Evolutionary conservation across 1,140 invertebrate species (phyloP).

Genomic region (Anagrus nilaparvatae): DNA sequence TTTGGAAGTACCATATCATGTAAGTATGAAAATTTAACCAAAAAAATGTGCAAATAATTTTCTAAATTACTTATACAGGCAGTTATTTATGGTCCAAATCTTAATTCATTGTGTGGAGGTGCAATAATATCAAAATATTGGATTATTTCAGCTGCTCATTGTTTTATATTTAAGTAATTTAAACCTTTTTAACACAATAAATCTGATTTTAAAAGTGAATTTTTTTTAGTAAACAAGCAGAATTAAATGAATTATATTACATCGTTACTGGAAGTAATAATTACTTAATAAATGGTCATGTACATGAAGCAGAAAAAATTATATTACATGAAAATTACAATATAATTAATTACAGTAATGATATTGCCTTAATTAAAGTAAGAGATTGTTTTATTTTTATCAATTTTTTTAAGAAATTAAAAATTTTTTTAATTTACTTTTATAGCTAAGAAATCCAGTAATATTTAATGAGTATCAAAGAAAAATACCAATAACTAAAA

Average conservation of each 20-base stretch:
- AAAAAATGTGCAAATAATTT: too few species aligned
- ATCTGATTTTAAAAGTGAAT: too few species aligned
- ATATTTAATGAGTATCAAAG: constrained; percentile 10
- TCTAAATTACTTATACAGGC: neutral
- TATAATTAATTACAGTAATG: constrained; percentile 9
- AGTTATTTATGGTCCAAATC: neutral
- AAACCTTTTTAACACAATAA: neutral
- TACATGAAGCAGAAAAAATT: constrained; percentile 9
- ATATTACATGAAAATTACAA: constrained; percentile 9
- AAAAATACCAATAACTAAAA: constrained; percentile 4
- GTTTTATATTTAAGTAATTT: constrained; percentile 10
- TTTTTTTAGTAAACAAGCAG: neutral
- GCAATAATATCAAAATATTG: constrained; percentile 13
- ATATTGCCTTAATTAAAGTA: constrained; percentile 16
- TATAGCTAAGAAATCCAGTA: constrained; percentile 9
- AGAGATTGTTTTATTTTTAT: too few species aligned
- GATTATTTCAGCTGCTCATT: constrained; percentile 15
- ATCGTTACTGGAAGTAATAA: constrained; percentile 7
- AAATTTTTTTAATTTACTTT: neutral
- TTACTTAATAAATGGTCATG: constrained; percentile 4
- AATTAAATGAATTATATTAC: neutral
- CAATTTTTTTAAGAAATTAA: neutral
- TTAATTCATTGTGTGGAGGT: too few species aligned
- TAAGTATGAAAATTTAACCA: too few species aligned
- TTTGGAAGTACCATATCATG: constrained; percentile 12